phyloP scores from a whole-genome alignment of 1,140 invertebrate species.

The Cherax quadricarinatus region DNA sequence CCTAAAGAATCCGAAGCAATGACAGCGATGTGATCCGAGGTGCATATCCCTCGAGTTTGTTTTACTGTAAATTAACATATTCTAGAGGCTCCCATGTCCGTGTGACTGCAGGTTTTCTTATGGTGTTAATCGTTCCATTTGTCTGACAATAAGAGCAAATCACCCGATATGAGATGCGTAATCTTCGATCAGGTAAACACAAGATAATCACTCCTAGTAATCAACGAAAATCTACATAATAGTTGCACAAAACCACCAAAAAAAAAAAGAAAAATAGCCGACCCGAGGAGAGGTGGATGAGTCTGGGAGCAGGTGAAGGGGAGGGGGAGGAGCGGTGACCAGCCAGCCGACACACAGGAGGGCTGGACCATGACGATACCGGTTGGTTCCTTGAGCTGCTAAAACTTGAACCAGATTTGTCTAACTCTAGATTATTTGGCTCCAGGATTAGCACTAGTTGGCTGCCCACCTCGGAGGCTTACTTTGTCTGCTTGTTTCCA shows the following conservation, averaged over 20 bases:
- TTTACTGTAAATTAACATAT: not conserved
- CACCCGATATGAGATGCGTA: not conserved
- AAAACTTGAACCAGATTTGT: not conserved
- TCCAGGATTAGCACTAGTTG: not conserved
- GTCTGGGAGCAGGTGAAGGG: not conserved
- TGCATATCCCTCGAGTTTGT: not conserved
- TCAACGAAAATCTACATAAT: not conserved
- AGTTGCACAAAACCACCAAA: not conserved
- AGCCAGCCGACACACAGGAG: not conserved
- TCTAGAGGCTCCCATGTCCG: no score
- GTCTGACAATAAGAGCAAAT: not conserved
- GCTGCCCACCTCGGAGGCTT: not conserved
- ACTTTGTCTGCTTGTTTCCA: no score
- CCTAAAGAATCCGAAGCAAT: no score
- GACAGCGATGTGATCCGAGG: no score
- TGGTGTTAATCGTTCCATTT: no score
- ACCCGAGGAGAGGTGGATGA: not conserved
- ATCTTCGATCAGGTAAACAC: not conserved
- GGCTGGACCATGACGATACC: constrained; percentile 23
- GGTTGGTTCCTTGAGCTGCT: not conserved
- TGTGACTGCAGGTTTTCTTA: no score
- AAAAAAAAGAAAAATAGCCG: not conserved
- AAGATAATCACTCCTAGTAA: not conserved
- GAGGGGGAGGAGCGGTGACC: not conserved
- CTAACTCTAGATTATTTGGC: not conserved